Evolutionary conservation across 2,888 invertebrate species (phyloP), one percentile per base, ranked within the genome.

Genomic region (Phaonia tiefii): DNA sequence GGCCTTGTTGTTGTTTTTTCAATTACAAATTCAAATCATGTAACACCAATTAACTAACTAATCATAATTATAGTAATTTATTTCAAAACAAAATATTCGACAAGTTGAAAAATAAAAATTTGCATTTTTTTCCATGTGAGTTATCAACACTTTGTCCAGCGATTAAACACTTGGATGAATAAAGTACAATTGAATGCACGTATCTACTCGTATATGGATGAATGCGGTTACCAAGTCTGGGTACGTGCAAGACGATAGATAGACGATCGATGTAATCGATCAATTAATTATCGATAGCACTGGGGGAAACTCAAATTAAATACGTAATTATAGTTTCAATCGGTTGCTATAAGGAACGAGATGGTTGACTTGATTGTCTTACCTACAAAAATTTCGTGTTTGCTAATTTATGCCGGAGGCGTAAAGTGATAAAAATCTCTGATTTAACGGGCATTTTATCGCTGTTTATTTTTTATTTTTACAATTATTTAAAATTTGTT

Each of bases 41-140:
- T 31, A 76, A 75, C 56, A 56, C 31, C 56, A 80, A 73, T 63
- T 56, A 31, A 74, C 72, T 67, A 74, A 77, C 25, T 54, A 74
- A 77, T 80, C 60, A 71, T 80, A 80, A 80, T 80, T 80, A 80
- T 71, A 80, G 74, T 75, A 46, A 77, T 80, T 80, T 77, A 71
- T 74, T 77, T 46, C 44, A 60, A 49, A 46, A 71, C 49, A 74
- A 17, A 76, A 71, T 75, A 71, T 66, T 56, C 17, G 31, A 58
- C 3, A 31, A 31, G 8, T 5, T 8, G 17, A 69, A 26, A 58
- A 74, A 77, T 54, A 15, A 69, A 56, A 77, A 80, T 75, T 80
- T 80, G 66, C 80, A 80, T 80, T 77, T 76, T 67, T 56, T 39
- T 80, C n/a, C n/a, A n/a, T n/a, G n/a, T n/a, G n/a, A n/a, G n/a